A percentile compares a stretch with the other conserved stretches of the same genome.
Conservation (phyloP, 2,113 vertebrate genomes). For the Poeciliopsis turrubarensis region DNA sequence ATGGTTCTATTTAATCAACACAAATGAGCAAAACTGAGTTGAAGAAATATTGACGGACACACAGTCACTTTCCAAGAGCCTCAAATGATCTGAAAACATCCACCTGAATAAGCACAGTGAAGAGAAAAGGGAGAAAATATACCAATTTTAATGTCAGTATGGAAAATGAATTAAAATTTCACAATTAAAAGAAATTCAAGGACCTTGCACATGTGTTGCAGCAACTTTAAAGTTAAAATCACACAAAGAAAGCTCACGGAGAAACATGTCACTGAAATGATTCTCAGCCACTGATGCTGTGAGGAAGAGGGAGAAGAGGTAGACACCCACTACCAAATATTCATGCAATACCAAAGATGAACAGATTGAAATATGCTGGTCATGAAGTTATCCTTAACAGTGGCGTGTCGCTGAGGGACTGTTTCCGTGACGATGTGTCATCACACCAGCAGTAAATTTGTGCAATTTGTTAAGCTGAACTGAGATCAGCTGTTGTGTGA, state of each 20-base stretch:
- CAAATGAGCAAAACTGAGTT: too few species aligned
- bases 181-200: slow-evolving; percentile 4
- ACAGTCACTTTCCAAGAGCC: too few species aligned
- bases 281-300: slow-evolving; percentile 38
- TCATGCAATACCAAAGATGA: slow-evolving; percentile 7
- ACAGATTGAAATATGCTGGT: slow-evolving; percentile 42
- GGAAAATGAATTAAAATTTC: neutral
- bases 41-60: too few species aligned
- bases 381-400: slow-evolving; percentile 45
- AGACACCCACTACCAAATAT: neutral
- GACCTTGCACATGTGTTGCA: slow-evolving; percentile 9
- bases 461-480: slow-evolving; percentile 12
- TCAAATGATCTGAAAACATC: too few species aligned
- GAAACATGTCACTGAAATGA: slow-evolving; percentile 45
- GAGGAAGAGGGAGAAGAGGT: slow-evolving; percentile 1
- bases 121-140: neutral
- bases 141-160: neutral
- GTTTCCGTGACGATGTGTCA: slow-evolving; percentile 25
- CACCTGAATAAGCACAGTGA: too few species aligned
- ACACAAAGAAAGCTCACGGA: slow-evolving; percentile 23
- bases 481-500: neutral
- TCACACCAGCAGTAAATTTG: slow-evolving; percentile 25
- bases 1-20: too few species aligned
- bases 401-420: slow-evolving; percentile 18
- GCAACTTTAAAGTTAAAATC: slow-evolving; percentile 26